phyloP scores from a whole-genome alignment of 2,113 vertebrate species.

The Pedetes capensis region DNA sequence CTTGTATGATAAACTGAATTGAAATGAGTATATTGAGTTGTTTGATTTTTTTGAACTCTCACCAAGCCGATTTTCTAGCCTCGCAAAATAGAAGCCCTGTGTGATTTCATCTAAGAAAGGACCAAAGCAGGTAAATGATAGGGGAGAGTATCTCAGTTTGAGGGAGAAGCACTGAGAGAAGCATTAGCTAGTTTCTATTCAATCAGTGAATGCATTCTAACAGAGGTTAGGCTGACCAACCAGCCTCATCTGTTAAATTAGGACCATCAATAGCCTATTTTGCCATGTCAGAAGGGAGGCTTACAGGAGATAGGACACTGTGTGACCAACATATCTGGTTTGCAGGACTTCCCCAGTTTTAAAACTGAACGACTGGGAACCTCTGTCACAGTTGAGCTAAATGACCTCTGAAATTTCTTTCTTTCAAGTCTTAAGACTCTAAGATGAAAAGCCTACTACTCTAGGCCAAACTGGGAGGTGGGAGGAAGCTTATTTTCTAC shows the following conservation, averaged over 20 bases:
- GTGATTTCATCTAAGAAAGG: constrained; percentile 2
- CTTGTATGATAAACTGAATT: not conserved
- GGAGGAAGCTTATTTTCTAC: not conserved
- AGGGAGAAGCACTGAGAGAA: not conserved
- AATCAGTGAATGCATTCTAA: not conserved
- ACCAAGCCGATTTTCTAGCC: not conserved
- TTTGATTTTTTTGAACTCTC: constrained; percentile 13
- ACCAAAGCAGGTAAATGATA: not conserved
- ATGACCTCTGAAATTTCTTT: constrained; percentile 16
- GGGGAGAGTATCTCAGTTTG: not conserved
- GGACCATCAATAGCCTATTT: not conserved
- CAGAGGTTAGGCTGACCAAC: not conserved
- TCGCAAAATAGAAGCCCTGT: not conserved
- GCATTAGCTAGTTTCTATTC: not conserved
- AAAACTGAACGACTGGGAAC: constrained; percentile 29
- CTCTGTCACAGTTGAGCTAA: not conserved
- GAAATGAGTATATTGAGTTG: not conserved
- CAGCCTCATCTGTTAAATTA: not conserved
- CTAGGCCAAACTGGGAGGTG: not conserved
- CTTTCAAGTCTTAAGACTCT: constrained; percentile 3
- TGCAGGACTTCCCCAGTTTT: not conserved
- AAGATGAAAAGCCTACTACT: not conserved
- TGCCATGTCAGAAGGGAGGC: not conserved
- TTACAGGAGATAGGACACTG: not conserved
- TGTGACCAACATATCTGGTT: not conserved